Base-by-base conservation (phyloP, 64 coral and sea anemone species). In the Montipora efflorescens region DNA sequence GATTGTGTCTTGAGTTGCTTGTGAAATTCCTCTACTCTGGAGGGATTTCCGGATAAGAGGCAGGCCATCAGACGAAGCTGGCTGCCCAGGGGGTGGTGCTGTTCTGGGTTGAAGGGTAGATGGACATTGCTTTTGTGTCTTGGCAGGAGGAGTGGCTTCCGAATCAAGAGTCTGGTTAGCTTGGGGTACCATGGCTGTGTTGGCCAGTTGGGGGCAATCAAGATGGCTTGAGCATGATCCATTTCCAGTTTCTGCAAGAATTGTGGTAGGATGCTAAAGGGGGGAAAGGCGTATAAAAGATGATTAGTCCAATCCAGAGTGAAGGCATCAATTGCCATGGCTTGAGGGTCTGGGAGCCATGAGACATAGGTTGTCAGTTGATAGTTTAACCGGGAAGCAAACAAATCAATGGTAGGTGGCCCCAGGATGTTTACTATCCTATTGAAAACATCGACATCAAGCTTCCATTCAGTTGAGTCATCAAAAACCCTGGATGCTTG, bases 171-270 rank as follows among this genome's bases (percentile, higher is more conserved):
- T 53, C 67, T 75, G 45, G 74, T 16, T n/a, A 93, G 73, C 19
- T 53, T 79, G 16, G 87, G 78, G 25, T 25, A 25, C 25, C 25
- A 25, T 25, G 25, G 25, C 25, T 25, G 25, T 25, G 25, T 25
- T 0, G 25, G 25, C 25, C 25, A 25, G 25, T 25, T 25, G 25
- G 25, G 25, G 25, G 25, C 25, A 25, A 0, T 75, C 19, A 87
- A 12, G 49, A 93, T 87, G 3, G 73, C 83, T 49, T 77, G 48
- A 15, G 91, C 82, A 48, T 93, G 64, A 49, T 93, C 91, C 53
- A 47, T n/a, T 64, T 79, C 81, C 43, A 77, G 73, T 72, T 25
- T 25, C 25, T 25, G 25, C 25, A 25, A 25, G 0, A 25, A 25
- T 25, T 25, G 25, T 25, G 25, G 25, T 25, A 0, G 25, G 25